Evolutionary conservation across 2,797 vertebrate genomes (phyloP), one percentile per base, ranked within the genome.

Genomic region (Paedocypris micromegethes): DNA sequence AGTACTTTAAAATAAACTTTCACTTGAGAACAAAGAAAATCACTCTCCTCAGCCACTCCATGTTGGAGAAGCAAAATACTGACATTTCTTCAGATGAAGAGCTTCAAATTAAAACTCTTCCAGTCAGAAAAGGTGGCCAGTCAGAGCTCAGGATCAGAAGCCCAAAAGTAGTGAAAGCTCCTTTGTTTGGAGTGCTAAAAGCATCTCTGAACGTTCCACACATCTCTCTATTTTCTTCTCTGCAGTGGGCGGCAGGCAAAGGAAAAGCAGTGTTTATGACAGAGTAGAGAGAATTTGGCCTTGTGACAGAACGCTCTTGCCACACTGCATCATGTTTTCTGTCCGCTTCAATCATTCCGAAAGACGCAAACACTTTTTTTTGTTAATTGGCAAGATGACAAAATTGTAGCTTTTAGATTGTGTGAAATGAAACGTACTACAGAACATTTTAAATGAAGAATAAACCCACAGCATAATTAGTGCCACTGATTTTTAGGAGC

Each of bases 231-330:
- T 72, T 68, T 74, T 68, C 40, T 65, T 66, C 61, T 43, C 52
- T 23, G n/a, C 63, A 58, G 66, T 69, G 70, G 74, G 70, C 23
- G 55, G 48, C 70, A 44, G 64, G 67, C 40, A 52, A 47, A 52
- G 67, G 73, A 78, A 73, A 73, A 78, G 75, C 72, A 75, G 59
- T 38, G 48, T 75, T 75, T 75, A 78, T 78, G 73, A 75, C 64
- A 71, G 61, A 72, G 62, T 61, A 64, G 68, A 73, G 70, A 51
- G 63, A 64, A 59, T 64, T 61, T 51, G 76, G 61, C 62, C 55
- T 58, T 38, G 66, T 51, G 72, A 72, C 49, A 59, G 47, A 52
- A 66, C n/a, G 38, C 9, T 60, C 59, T 62, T 9, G 37, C 56
- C 59, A 65, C 39, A 57, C 47, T 23, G 23, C 23, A 23, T 42